phyloP scores from a whole-genome alignment of 2,888 invertebrate genomes.

The Phragmatobia fuliginosa region DNA sequence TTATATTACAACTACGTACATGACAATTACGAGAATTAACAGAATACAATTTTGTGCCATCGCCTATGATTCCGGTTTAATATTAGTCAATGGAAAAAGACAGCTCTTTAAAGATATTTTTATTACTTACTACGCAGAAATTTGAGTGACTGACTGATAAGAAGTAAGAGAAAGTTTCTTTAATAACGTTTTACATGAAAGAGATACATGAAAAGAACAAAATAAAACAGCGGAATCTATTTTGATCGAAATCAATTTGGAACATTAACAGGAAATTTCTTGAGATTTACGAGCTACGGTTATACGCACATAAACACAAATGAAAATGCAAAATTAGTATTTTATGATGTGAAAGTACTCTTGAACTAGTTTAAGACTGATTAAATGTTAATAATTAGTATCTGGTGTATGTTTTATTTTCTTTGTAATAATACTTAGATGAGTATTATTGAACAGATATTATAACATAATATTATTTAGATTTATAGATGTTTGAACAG shows the following conservation, averaged over 20 bases:
- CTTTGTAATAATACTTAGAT: not conserved
- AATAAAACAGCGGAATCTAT: not conserved
- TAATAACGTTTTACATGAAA: not conserved
- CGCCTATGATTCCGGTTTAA: not conserved
- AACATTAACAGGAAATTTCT: not conserved
- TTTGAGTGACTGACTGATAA: not conserved
- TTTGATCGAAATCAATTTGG: not conserved
- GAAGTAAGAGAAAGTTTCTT: not conserved
- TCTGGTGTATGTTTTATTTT: not conserved
- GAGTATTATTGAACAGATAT: not conserved
- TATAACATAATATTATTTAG: too few species aligned
- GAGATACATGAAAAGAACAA: not conserved
- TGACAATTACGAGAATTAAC: too few species aligned
- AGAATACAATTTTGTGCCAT: too few species aligned
- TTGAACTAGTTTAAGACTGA: not conserved
- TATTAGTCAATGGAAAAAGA: not conserved
- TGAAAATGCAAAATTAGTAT: constrained; percentile 4
- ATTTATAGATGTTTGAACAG: too few species aligned
- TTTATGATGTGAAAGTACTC: constrained; percentile 13
- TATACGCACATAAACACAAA: not conserved
- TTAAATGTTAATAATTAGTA: not conserved
- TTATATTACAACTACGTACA: not conserved
- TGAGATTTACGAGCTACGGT: not conserved
- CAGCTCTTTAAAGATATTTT: not conserved
- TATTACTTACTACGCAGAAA: not conserved